Conservation (phyloP, 2,797 vertebrate species). For the Cyclura pinguis region DNA sequence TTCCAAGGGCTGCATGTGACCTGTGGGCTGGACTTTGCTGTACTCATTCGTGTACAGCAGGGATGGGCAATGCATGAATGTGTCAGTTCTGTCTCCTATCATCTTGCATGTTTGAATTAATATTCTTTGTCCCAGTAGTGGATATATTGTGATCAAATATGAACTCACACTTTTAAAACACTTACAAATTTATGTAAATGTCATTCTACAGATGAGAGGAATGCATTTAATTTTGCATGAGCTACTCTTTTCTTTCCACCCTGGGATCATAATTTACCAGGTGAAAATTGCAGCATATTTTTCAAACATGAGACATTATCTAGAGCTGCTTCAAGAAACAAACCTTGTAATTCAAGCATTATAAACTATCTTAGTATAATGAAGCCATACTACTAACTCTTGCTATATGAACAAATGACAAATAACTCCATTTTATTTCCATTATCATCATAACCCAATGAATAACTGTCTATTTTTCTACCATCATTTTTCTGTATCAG, state of each 20-base stretch:
- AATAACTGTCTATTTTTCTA: slow-evolving; percentile 19
- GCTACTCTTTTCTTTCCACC: neutral
- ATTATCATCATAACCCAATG: neutral
- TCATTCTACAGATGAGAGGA: neutral
- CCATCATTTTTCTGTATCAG: neutral
- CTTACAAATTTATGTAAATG: neutral
- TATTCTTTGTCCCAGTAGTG: neutral
- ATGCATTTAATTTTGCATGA: neutral
- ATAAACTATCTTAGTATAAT: slow-evolving; percentile 24
- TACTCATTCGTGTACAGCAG: too few species aligned
- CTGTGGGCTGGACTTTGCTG: too few species aligned
- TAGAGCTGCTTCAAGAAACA: neutral
- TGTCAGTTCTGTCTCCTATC: neutral
- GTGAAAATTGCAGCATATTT: slow-evolving; percentile 10
- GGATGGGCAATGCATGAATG: neutral
- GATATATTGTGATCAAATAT: neutral
- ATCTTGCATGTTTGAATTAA: neutral
- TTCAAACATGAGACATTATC: slow-evolving; percentile 2
- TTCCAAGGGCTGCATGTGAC: too few species aligned
- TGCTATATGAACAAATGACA: neutral
- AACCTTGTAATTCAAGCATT: slow-evolving; percentile 13
- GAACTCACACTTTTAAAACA: neutral
- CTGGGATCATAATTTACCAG: neutral
- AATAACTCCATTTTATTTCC: neutral
- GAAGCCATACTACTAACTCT: neutral